These are phyloP conservation scores for Crotalus viridis DNA, from an alignment of 2,113 vertebrate genomes.

Conservation along the genomic window DNA sequence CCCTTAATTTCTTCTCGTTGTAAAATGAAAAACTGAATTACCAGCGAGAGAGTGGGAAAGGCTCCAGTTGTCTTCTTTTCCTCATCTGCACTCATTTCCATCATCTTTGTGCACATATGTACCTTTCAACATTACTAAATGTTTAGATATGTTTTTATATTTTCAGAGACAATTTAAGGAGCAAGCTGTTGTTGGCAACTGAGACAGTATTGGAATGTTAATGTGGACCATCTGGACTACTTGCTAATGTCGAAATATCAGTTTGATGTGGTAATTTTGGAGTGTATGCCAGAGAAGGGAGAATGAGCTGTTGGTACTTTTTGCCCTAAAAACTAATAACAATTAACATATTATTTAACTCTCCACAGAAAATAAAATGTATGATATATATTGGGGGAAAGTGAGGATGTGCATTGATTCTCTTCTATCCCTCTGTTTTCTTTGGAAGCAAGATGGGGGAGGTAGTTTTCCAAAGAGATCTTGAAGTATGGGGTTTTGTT, in stretches of 20 bases:
- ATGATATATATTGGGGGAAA: not conserved
- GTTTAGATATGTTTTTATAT: slow-evolving; percentile 40
- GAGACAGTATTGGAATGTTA: slow-evolving; percentile 60
- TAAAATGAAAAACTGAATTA: not conserved
- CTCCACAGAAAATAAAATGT: not conserved
- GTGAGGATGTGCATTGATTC: not conserved
- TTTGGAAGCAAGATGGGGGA: slow-evolving; percentile 33
- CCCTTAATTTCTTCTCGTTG: not conserved
- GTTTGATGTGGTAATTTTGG: slow-evolving; percentile 48
- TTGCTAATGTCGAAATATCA: slow-evolving; percentile 52
- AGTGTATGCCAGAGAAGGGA: slow-evolving; percentile 10
- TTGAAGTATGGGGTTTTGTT: slow-evolving; percentile 63
- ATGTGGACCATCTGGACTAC: slow-evolving; percentile 65
- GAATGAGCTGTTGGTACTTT: not conserved
- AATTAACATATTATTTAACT: slow-evolving; percentile 18
- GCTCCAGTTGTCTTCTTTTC: not conserved
- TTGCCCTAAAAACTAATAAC: slow-evolving; percentile 14
- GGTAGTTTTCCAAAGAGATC: slow-evolving; percentile 58
- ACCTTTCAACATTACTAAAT: slow-evolving; percentile 4
- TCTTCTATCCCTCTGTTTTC: not conserved
- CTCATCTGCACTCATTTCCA: not conserved
- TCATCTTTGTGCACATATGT: not conserved
- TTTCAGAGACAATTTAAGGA: slow-evolving; percentile 36
- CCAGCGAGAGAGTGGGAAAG: not conserved
- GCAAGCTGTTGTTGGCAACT: slow-evolving; percentile 41